Conservation (phyloP, 2,113 vertebrate species). For the Nothobranchius furzeri region DNA sequence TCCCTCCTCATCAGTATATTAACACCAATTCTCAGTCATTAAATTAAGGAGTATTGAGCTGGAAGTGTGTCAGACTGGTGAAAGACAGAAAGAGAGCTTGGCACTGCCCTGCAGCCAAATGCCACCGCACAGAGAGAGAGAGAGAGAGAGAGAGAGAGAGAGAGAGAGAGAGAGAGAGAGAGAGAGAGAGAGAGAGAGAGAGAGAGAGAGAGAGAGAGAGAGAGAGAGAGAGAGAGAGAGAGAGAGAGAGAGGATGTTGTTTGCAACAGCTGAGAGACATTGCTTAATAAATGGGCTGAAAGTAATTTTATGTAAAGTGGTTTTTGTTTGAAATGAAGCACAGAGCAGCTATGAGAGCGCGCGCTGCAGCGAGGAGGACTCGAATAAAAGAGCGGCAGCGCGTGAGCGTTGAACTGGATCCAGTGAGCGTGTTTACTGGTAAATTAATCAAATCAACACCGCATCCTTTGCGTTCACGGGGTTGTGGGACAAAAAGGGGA, state of each 20-base stretch:
- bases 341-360: conserved; percentile 13
- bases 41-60: conserved; percentile 81
- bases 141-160: too few relatives aligned
- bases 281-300: conserved; percentile 46
- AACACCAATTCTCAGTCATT: conserved; percentile 83
- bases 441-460: conserved; percentile 59
- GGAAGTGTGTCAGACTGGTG: conserved; percentile 71
- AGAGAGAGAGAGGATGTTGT: too few relatives aligned
- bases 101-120: conserved; percentile 70
- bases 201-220: not conserved
- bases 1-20: conserved; percentile 82
- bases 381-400: conserved; percentile 7
- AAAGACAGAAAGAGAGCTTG: conserved; percentile 53
- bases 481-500: not conserved
- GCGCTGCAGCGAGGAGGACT: conserved; percentile 25
- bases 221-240: not conserved
- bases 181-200: not conserved
- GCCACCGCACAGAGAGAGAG: conserved; percentile 32
- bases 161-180: conserved; percentile 22
- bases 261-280: conserved; percentile 44
- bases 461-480: conserved; percentile 20
- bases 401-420: conserved; percentile 37
- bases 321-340: conserved; percentile 3
- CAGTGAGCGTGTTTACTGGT: conserved; percentile 58
- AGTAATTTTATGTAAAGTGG: conserved; percentile 9